Base-by-base conservation (phyloP, 2,888 invertebrate species). In the Myopa testacea region DNA sequence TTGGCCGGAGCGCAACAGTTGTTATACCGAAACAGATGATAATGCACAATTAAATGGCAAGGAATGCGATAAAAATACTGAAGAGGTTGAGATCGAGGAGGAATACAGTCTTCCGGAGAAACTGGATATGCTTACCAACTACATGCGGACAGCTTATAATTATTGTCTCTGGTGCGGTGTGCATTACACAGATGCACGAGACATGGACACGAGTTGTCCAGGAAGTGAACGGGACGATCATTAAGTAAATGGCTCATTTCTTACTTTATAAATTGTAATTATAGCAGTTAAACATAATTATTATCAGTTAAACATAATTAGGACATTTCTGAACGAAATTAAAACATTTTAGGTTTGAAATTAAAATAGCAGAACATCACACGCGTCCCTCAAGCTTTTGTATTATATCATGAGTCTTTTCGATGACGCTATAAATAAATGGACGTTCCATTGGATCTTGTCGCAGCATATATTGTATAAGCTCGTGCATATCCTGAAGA, bases 121-220 rank as follows among this genome's bases (percentile, higher is more conserved):
- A 86, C 86, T 95, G 55, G 91, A 92, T 81, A 90, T 92, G 80
- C 82, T 95, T 5, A 90, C 92, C 0, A 87, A 89, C 45, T 95
- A 96, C 87, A 88, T 96, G 76, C 90, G 95, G 77, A 90, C 90
- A n/a, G 92, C 91, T 58, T 93, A 95, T 87, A 91, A 90, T 76
- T 96, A 95, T 87, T 96, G 96, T 85, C 91, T 94, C 74, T 96
- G 95, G 93, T 96, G 96, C 90, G 94, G 93, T 14, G 92, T 92
- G 6, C 91, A 91, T 70, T 95, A 92, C 87, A 90, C 92, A 78
- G 92, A 93, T 88, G 88, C 88, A 71, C 90, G 91, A 50, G 94
- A 95, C 86, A 85, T 94, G 79, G 85, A 87, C 68, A 87, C 89
- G 14, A 92, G 91, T 84, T 95, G 95, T 88, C 94, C 94, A 3